Evolutionary conservation across 2,113 vertebrate species (phyloP), one percentile per base, ranked within the genome.

Genomic region (Ranitomeya variabilis): DNA sequence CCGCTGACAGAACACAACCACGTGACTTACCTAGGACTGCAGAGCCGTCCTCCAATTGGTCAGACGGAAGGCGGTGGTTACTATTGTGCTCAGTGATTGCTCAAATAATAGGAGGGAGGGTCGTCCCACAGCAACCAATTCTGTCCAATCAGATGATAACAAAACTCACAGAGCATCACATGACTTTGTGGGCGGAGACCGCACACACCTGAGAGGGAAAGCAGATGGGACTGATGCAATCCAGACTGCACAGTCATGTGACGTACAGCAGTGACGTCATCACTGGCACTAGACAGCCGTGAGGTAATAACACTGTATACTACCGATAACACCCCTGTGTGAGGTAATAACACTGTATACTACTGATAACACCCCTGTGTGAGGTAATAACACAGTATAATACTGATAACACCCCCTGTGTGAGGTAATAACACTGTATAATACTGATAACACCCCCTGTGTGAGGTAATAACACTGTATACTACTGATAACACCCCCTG

Each of bases 11-110:
- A 15, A 10, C 73, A 21, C 73, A 31, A 3, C 12, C 3, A n/a
- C 1, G 7, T 6, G 26, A 31, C 6, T 73, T 15, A 4, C 6
- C 69, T 16, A 18, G 10, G 15, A 8, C 8, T 2, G 15, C 51
- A 7, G 7, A 31, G 55, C 12, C 8, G 13, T 16, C 0, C 7
- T 18, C 14, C 45, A 31, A 85, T 74, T 85, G 83, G 83, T 57
- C 52, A 37, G 1, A 18, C 5, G 16, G 83, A 31, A 85, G 83
- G 83, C 83, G 66, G 67, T 74, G 83, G 83, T 73, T n/a, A 9
- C 19, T 6, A 59, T 15, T 8, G 12, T 5, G 8, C 0, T 11
- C 2, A 0, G 19, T 85, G 83, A 85, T 73, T 85, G 83, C 67
- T 14, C 6, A 59, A 3, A 31, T 31, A 0, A 3, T 8, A 14